Percentiles rank a stretch among this genome's conserved stretches.
These are phyloP conservation scores for Microhierax caerulescens DNA, from an alignment of 2,797 vertebrate species.

Conservation along the genomic window DNA sequence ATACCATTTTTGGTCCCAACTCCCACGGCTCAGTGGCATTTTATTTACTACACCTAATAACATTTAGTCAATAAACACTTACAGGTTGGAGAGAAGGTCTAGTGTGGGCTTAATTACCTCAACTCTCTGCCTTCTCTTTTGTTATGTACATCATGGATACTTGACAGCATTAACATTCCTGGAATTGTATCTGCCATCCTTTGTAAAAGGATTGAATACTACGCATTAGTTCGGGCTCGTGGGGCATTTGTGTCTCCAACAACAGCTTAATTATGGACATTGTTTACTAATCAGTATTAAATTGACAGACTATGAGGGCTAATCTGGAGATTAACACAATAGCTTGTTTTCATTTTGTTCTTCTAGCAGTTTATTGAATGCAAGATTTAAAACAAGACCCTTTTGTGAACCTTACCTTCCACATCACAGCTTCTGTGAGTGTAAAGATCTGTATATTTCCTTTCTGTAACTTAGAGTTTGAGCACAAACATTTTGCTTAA, in stretches of 20 bases:
- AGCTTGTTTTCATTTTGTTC: constrained; percentile 78
- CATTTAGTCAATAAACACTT: constrained; percentile 72
- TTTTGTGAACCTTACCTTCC: constrained; percentile 70
- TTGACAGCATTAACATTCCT: constrained; percentile 84
- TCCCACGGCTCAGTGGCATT: constrained; percentile 59
- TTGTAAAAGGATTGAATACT: constrained; percentile 77
- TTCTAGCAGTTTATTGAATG: constrained; percentile 69
- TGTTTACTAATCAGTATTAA: constrained; percentile 83
- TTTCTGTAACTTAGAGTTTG: not conserved
- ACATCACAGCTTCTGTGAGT: not conserved
- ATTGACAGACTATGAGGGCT: constrained; percentile 74
- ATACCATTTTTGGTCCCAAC: not conserved
- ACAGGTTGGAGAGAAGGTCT: constrained; percentile 41
- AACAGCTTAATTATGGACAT: constrained; percentile 81
- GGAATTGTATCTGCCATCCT: constrained; percentile 76
- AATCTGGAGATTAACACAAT: constrained; percentile 80
- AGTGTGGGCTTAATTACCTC: constrained; percentile 74
- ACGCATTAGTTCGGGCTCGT: constrained; percentile 76
- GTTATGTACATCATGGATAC: constrained; percentile 73
- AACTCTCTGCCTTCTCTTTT: constrained; percentile 66
- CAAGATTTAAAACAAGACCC: constrained; percentile 76
- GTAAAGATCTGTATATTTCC: not conserved
- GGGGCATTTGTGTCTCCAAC: constrained; percentile 77
- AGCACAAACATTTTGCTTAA: not conserved
- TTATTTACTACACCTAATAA: constrained; percentile 72